Evolutionary conservation across 2,113 vertebrate genomes (phyloP).

Genomic region (Amazona guildingii): DNA sequence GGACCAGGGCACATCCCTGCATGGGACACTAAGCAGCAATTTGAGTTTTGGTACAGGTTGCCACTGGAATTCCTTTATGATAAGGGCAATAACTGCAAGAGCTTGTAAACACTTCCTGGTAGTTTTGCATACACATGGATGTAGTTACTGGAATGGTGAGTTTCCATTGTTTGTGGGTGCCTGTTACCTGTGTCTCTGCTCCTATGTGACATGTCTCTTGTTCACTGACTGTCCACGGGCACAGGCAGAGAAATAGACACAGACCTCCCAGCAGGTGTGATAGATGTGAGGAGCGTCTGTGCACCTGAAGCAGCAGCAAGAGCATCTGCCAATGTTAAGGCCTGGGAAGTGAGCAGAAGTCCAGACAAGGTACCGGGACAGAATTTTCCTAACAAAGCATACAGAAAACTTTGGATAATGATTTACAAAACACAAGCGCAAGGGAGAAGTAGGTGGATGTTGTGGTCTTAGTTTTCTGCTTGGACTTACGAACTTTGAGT

Average conservation of each 20-base stretch:
- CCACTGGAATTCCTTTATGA: neutral
- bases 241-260: neutral
- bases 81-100: neutral
- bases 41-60: neutral
- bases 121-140: accelerated
- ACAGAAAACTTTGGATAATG: neutral
- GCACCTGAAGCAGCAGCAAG: neutral
- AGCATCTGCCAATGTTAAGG: neutral
- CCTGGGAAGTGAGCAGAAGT: neutral
- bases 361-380: neutral
- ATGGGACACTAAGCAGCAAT: accelerated
- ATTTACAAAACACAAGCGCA: neutral
- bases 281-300: neutral
- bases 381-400: neutral
- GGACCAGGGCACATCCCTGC: neutral
- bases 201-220: accelerated
- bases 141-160: neutral
- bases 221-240: neutral
- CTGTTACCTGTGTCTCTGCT: neutral
- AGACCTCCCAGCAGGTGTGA: neutral
- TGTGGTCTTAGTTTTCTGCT: neutral
- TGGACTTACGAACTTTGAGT: neutral
- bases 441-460: neutral
- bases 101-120: neutral
- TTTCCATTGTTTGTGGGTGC: neutral